Conservation (phyloP, 2,888 invertebrate species). For the Tachina grossa region DNA sequence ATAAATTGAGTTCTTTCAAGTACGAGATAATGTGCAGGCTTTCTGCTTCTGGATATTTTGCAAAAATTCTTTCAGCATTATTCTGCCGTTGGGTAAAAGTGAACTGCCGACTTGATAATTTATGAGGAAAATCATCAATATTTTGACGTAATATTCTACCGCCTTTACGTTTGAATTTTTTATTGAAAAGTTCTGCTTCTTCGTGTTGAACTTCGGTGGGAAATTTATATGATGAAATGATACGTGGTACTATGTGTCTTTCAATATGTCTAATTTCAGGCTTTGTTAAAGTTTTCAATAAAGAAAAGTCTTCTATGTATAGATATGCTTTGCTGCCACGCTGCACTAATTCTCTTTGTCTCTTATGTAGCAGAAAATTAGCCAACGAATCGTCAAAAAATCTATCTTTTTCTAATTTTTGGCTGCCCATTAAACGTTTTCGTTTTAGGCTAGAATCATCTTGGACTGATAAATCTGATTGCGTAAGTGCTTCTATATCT, state of each 20-base stretch:
- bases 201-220: conserved; percentile 72
- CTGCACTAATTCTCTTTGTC: neutral
- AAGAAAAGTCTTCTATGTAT: conserved; percentile 61
- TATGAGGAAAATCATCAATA: neutral
- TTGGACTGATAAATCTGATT: neutral
- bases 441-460: neutral
- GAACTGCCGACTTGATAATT: conserved; percentile 39
- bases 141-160: conserved; percentile 64
- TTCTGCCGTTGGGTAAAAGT: conserved; percentile 72
- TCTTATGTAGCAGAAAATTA: neutral
- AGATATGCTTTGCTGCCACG: neutral
- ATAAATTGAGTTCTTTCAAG: neutral
- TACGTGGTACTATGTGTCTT: conserved; percentile 75
- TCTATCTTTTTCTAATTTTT: neutral
- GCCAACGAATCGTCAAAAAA: conserved; percentile 3
- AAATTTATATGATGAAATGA: conserved; percentile 79
- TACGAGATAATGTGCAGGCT: neutral
- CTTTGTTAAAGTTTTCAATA: conserved; percentile 51
- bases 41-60: conserved; percentile 69
- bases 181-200: conserved; percentile 40
- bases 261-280: conserved; percentile 73
- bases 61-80: conserved; percentile 77
- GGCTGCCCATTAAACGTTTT: neutral
- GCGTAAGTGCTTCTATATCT: neutral
- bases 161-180: conserved; percentile 65